Percentiles rank a stretch among this genome's conserved stretches.
Conservation (phyloP, 2,797 vertebrate species). For the Eulemur mongoz region DNA sequence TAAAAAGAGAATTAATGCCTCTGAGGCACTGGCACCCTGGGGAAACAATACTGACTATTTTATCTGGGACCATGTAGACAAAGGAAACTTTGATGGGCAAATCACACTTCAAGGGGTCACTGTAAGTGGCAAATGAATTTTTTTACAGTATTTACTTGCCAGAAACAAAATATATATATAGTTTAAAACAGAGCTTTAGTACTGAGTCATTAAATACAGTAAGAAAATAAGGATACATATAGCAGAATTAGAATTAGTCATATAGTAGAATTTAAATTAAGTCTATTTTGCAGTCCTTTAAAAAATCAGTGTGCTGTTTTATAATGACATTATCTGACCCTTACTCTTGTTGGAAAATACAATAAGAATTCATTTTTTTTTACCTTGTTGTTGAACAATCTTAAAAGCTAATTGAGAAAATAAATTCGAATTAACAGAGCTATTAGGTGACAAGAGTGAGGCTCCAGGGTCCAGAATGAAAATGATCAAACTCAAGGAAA, state of each 20-base stretch:
- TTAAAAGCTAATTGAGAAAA: slow-evolving; percentile 63
- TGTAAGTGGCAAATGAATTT: slow-evolving; percentile 78
- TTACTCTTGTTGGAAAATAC: slow-evolving; percentile 62
- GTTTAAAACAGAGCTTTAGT: slow-evolving; percentile 10
- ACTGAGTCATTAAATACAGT: slow-evolving; percentile 52
- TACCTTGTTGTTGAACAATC: slow-evolving; percentile 68
- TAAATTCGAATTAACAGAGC: slow-evolving; percentile 69
- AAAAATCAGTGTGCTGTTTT: slow-evolving; percentile 60
- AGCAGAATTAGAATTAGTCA: slow-evolving; percentile 53
- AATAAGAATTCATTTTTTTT: slow-evolving; percentile 52
- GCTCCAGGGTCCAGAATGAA: background rate
- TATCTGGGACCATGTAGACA: slow-evolving; percentile 41
- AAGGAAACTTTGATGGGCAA: slow-evolving; percentile 67
- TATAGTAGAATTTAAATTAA: slow-evolving; percentile 68
- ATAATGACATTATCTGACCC: slow-evolving; percentile 52
- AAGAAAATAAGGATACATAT: slow-evolving; percentile 61
- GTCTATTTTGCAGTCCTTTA: slow-evolving; percentile 30
- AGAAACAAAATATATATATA: slow-evolving; percentile 62
- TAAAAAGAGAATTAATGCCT: slow-evolving; percentile 80
- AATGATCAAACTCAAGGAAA: slow-evolving; percentile 61
- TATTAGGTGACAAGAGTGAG: slow-evolving; percentile 63
- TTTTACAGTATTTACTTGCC: slow-evolving; percentile 62
- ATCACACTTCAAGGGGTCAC: slow-evolving; percentile 71
- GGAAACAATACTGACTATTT: slow-evolving; percentile 73
- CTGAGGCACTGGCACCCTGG: slow-evolving; percentile 72